These are phyloP conservation scores for Taeniopygia guttata DNA, from an alignment of 2,797 vertebrate genomes.

Conservation along the genomic window DNA sequence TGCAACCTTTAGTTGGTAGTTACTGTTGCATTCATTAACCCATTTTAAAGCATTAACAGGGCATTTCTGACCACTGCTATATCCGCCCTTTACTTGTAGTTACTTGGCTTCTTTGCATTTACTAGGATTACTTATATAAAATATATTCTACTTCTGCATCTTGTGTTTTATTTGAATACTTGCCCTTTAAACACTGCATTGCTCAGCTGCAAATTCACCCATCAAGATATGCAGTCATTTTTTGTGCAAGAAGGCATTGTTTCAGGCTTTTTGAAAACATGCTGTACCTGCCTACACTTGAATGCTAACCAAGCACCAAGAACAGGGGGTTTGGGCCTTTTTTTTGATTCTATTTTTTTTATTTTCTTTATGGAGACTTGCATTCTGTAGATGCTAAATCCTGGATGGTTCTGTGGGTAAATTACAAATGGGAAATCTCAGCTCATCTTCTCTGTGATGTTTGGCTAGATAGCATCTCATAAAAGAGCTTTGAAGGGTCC, in stretches of 20 bases:
- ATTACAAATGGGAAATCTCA: not conserved
- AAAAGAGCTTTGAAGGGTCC: not conserved
- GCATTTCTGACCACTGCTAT: not conserved
- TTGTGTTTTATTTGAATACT: not conserved
- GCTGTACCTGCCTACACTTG: not conserved
- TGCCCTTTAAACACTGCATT: not conserved
- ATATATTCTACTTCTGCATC: not conserved
- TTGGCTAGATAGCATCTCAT: not conserved
- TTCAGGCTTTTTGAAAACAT: not conserved
- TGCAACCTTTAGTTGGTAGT: conserved; percentile 15
- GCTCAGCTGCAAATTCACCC: not conserved
- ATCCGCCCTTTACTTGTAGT: not conserved
- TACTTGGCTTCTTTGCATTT: not conserved
- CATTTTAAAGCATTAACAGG: not conserved
- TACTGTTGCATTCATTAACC: not conserved
- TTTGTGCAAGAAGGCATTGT: not conserved
- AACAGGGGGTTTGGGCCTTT: not conserved
- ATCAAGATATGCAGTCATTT: not conserved
- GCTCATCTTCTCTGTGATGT: rapidly evolving
- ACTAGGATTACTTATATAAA: not conserved
- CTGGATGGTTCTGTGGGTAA: not conserved
- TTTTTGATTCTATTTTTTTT: not conserved
- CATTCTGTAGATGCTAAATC: not conserved
- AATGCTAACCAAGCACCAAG: not conserved
- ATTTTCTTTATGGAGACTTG: not conserved